These are phyloP conservation scores for Caenorhabditis inopinata DNA, from an alignment of 1,140 invertebrate genomes.

Conservation along the genomic window DNA sequence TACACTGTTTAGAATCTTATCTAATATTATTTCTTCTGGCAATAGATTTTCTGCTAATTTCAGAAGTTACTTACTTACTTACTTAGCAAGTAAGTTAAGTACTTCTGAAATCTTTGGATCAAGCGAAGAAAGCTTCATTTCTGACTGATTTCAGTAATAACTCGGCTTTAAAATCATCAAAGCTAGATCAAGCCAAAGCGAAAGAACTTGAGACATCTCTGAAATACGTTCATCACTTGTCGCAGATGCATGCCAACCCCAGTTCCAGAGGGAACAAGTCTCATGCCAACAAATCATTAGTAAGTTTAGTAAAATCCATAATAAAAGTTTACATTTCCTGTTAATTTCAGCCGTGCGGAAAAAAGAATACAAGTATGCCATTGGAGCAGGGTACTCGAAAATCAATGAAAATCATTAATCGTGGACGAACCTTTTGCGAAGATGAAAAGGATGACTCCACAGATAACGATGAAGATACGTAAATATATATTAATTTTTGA, in stretches of 20 bases:
- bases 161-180: background rate
- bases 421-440: background rate
- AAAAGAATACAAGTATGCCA: background rate
- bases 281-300: background rate
- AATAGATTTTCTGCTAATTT: no score
- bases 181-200: background rate
- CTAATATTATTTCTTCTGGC: no score
- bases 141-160: background rate
- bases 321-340: background rate
- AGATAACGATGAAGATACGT: background rate
- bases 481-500: no score
- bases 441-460: background rate
- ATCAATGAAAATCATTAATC: constrained; percentile 6
- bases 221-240: background rate
- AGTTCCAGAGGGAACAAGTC: background rate
- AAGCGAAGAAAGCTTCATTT: no score
- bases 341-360: background rate
- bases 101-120: no score
- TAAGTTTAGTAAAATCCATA: background rate
- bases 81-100: no score
- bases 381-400: background rate
- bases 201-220: background rate
- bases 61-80: no score
- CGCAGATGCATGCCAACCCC: background rate
- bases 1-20: no score